phyloP scores from a whole-genome alignment of 2,113 vertebrate genomes.

The Hyla sarda region DNA sequence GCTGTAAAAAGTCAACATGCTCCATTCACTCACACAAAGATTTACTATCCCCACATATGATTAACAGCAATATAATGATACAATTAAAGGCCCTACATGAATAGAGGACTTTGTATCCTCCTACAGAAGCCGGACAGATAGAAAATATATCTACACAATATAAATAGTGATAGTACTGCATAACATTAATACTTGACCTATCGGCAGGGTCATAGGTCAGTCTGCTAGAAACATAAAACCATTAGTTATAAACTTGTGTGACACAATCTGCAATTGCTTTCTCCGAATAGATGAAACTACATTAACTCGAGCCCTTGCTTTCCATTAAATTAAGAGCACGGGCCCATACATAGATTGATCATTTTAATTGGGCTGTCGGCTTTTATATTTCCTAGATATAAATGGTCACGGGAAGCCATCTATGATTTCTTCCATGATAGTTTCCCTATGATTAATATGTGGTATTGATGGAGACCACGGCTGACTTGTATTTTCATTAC shows the following conservation, averaged over 20 bases:
- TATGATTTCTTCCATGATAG: slow-evolving; percentile 7
- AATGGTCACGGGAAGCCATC: neutral
- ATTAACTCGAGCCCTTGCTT: slow-evolving; percentile 29
- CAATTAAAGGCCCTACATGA: neutral
- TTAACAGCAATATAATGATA: neutral
- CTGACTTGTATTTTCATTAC: neutral
- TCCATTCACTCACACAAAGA: neutral
- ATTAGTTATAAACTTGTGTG: slow-evolving; percentile 1
- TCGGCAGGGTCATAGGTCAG: slow-evolving; percentile 8
- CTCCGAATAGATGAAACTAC: slow-evolving; percentile 28
- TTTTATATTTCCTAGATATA: slow-evolving; percentile 28
- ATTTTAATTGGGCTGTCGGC: slow-evolving; percentile 46
- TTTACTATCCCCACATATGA: neutral
- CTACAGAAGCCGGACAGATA: too few species aligned
- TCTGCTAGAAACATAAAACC: neutral
- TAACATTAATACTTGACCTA: slow-evolving; percentile 1
- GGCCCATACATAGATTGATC: slow-evolving; percentile 25
- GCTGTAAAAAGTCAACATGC: neutral
- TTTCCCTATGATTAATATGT: neutral
- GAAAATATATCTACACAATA: neutral
- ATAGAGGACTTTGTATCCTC: neutral
- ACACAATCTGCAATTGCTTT: slow-evolving; percentile 22
- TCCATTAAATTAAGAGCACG: slow-evolving; percentile 35
- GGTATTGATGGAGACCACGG: neutral
- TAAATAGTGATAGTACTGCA: slow-evolving; percentile 1